These are phyloP conservation scores for Conomelus anceps DNA, from an alignment of 2,888 invertebrate genomes.

Conservation along the genomic window DNA sequence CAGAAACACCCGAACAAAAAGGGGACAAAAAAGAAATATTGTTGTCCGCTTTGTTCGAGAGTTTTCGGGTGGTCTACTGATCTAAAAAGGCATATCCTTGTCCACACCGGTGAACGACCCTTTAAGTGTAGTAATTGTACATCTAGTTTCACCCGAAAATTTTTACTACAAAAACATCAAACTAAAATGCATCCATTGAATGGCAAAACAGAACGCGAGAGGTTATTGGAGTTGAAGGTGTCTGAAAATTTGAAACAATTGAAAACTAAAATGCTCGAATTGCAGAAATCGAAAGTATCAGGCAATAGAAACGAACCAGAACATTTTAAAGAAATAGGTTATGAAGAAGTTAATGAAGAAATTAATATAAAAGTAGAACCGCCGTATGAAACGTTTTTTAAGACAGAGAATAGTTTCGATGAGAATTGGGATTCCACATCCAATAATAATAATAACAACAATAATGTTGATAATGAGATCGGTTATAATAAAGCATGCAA, in stretches of 20 bases:
- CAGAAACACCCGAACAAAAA: conserved; percentile 9
- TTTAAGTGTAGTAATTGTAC: conserved; percentile 42
- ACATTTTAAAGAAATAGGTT: background rate
- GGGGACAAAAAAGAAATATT: conserved; percentile 37
- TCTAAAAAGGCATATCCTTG: conserved; percentile 43
- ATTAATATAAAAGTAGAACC: background rate
- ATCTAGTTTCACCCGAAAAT: conserved; percentile 43
- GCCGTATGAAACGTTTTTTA: background rate
- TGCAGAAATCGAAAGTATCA: background rate
- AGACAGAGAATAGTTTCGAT: background rate
- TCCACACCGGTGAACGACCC: conserved; percentile 43
- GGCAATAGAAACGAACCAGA: background rate
- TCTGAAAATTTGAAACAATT: conserved; percentile 10
- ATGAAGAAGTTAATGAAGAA: background rate
- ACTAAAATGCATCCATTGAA: conserved; percentile 38
- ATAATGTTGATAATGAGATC: background rate
- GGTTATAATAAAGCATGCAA: background rate
- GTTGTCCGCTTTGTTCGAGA: conserved; percentile 41
- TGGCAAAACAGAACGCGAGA: conserved; percentile 17
- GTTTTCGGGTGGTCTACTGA: conserved; percentile 44
- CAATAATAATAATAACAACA: background rate
- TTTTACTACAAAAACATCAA: conserved; percentile 43
- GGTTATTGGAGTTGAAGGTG: background rate
- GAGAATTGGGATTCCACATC: background rate
- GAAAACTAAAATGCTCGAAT: background rate